phyloP scores from a whole-genome alignment of 2,888 invertebrate genomes.

The Ochropleura plecta region DNA sequence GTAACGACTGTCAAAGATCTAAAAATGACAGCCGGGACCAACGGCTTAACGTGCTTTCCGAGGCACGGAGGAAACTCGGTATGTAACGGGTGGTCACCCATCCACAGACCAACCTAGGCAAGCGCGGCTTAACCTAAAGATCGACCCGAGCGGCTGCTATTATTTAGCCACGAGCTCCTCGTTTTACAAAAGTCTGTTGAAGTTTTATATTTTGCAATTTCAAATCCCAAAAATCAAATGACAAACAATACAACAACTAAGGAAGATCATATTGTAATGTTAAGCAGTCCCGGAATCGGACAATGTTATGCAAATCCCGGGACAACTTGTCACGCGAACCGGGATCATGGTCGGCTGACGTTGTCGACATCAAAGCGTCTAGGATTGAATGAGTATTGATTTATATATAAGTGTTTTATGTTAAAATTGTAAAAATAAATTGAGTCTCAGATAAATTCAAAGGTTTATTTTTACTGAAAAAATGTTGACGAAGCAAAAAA shows the following conservation, averaged over 20 bases:
- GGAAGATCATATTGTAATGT: conserved; percentile 52
- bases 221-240: neutral
- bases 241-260: conserved; percentile 35
- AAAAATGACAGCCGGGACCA: no score
- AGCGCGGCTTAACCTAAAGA: no score
- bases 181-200: no score
- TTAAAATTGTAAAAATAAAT: neutral
- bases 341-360: conserved; percentile 44
- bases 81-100: no score
- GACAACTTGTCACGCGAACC: conserved; percentile 68
- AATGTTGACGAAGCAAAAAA: neutral
- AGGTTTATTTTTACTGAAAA: neutral
- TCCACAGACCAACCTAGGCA: no score
- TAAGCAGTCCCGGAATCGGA: conserved; percentile 41
- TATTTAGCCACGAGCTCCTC: no score
- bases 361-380: conserved; percentile 41
- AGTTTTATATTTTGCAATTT: no score
- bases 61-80: no score
- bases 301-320: conserved; percentile 72
- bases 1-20: no score
- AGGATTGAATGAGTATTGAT: conserved; percentile 31
- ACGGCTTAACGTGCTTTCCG: no score
- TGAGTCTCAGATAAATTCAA: neutral
- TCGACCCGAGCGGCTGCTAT: no score
- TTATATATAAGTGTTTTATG: neutral